Percentiles rank a stretch among this genome's conserved stretches.
These are phyloP conservation scores for Lepidochitona cinerea DNA, from an alignment of 2,888 invertebrate genomes.

Conservation along the genomic window DNA sequence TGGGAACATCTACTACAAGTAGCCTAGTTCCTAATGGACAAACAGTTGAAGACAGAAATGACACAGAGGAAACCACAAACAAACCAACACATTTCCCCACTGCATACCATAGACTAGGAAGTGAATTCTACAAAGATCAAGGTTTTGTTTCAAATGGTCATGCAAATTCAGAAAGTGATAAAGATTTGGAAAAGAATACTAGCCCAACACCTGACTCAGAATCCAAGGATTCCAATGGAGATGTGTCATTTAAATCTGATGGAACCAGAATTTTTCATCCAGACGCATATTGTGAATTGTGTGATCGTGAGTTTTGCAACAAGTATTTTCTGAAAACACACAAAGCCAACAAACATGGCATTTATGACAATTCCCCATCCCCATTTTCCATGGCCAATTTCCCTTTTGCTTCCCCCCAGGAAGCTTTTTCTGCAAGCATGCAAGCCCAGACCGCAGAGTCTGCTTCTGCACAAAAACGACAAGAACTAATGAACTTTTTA, in stretches of 20 bases:
- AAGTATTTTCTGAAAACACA: slow-evolving; percentile 98
- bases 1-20: neutral
- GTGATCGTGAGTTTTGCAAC: slow-evolving; percentile 99
- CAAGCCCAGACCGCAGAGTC: slow-evolving; percentile 15
- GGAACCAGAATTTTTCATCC: slow-evolving; percentile 85
- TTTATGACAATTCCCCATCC: slow-evolving; percentile 71
- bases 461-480: slow-evolving; percentile 8
- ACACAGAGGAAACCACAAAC: slow-evolving; percentile 25
- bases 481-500: neutral
- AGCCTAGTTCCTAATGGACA: slow-evolving; percentile 40
- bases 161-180: slow-evolving; percentile 23
- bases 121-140: slow-evolving; percentile 76
- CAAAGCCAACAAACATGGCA: slow-evolving; percentile 97
- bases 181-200: slow-evolving; percentile 1
- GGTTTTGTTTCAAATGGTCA: slow-evolving; percentile 50
- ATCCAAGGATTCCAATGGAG: slow-evolving; percentile 24
- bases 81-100: slow-evolving; percentile 55
- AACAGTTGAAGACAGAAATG: slow-evolving; percentile 25
- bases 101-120: slow-evolving; percentile 84
- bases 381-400: slow-evolving; percentile 47
- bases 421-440: slow-evolving; percentile 41
- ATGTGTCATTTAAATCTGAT: slow-evolving; percentile 14
- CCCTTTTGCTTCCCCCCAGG: slow-evolving; percentile 48
- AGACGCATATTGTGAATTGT: slow-evolving; percentile 96
- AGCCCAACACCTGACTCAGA: slow-evolving; percentile 12